Evolutionary conservation across 1,140 invertebrate species (phyloP).

Genomic region (Temnothorax curvispinosus): DNA sequence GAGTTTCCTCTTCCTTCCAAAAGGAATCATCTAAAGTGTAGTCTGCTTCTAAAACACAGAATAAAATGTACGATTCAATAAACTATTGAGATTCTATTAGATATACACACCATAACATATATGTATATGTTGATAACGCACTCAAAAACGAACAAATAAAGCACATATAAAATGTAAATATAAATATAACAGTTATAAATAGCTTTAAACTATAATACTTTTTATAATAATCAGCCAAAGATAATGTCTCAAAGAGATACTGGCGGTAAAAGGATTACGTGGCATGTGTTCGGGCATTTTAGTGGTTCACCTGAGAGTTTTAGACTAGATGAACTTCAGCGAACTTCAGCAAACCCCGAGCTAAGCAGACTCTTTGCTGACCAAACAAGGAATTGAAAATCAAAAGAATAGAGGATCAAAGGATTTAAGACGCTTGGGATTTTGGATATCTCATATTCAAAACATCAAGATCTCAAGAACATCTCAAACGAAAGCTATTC

Average conservation of each 20-base stretch:
- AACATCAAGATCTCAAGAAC: neutral
- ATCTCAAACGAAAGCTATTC: neutral
- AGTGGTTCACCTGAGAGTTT: constrained; percentile 17
- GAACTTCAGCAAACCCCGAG: neutral
- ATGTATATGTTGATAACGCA: neutral
- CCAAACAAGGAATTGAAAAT: constrained; percentile 26
- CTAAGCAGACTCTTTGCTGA: constrained; percentile 18
- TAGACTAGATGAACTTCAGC: constrained; percentile 2
- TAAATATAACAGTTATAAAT: neutral
- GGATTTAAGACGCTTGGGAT: constrained; percentile 3
- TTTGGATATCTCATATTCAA: constrained; percentile 14
- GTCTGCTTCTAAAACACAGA: constrained; percentile 92
- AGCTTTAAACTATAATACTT: neutral
- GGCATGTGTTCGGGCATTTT: constrained; percentile 9
- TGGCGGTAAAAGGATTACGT: neutral
- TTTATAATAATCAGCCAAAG: neutral
- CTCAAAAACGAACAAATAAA: neutral
- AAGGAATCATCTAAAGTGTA: constrained; percentile 96
- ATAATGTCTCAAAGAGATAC: neutral
- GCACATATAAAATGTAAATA: neutral
- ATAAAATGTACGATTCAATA: neutral
- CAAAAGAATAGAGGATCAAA: constrained; percentile 38
- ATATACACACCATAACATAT: neutral
- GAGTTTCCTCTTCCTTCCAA: constrained; percentile 96
- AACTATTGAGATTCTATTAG: neutral